phyloP scores from a whole-genome alignment of 2,113 vertebrate genomes.

The Hemiscyllium ocellatum region DNA sequence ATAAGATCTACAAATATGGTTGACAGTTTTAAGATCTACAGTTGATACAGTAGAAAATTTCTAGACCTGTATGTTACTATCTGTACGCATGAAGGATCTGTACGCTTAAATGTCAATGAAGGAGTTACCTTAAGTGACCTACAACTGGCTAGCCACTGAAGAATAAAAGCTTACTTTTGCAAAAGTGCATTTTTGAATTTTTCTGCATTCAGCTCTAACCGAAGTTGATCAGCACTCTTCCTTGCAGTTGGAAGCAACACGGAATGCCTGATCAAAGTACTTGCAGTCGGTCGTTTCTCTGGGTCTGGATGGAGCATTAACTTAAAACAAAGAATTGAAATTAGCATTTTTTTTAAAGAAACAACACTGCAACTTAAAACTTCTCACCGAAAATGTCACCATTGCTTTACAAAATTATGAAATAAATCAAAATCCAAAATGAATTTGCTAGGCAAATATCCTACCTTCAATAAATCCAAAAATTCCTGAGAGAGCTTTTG shows the following conservation, averaged over 20 bases:
- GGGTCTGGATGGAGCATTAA: slow-evolving; percentile 89
- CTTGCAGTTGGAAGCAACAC: slow-evolving; percentile 80
- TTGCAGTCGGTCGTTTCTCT: slow-evolving; percentile 76
- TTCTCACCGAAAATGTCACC: neutral
- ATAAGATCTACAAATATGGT: neutral
- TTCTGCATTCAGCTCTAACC: slow-evolving; percentile 89
- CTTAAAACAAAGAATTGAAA: slow-evolving; percentile 50
- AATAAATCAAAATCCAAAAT: neutral
- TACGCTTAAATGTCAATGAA: neutral
- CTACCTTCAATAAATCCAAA: slow-evolving; percentile 79
- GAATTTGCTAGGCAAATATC: slow-evolving; percentile 22
- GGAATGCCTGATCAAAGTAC: slow-evolving; percentile 78
- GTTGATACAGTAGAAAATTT: neutral
- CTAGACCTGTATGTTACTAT: neutral
- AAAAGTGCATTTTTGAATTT: slow-evolving; percentile 94
- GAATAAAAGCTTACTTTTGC: slow-evolving; percentile 71
- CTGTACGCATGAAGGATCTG: neutral
- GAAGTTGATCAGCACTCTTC: slow-evolving; percentile 89
- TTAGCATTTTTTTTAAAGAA: neutral
- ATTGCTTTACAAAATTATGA: neutral
- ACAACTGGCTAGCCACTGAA: neutral
- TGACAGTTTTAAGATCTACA: neutral
- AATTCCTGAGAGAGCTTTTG: slow-evolving; percentile 86
- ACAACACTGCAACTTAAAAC: neutral
- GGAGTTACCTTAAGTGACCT: neutral